Base-by-base conservation (phyloP, 1,140 invertebrate species). In the Leptonema lineaticorne region DNA sequence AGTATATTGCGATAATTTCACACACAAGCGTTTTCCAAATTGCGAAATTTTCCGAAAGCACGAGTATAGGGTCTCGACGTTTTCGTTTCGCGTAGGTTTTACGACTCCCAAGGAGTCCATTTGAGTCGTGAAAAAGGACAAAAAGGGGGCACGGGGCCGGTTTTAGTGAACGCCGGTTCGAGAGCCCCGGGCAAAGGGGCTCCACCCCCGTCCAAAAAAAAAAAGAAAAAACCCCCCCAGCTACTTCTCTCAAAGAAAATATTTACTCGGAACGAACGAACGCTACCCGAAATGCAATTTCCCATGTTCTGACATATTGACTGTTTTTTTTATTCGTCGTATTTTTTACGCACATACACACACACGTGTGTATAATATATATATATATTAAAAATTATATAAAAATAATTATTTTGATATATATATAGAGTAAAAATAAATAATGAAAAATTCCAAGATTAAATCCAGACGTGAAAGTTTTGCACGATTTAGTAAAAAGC, bases 251-350 rank as follows among this genome's bases (percentile, higher is more conserved):
- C 14, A n/a, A 30, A 41, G 53, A 41, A 70, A 70, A 70, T 70
- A 70, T 70, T 70, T 70, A 60, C 64, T n/a, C 50, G 9, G 28
- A 45, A 60, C 30, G 41, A 57, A 14, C 58, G 57, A 5, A 37
- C n/a, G n/a, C n/a, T n/a, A n/a, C n/a, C 14, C 48, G 7, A 69
- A 64, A 56, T 70, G 69, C 65, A 70, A 70, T 70, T 70, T 70
- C 41, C 37, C 64, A 46, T 58, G 59, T 22, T 57, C 60, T 64
- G 69, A 70, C 69, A 70, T 70, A 70, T 70, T 70, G 69, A 60
- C 63, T 70, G 65, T 70, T 57, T 60, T n/a, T n/a, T n/a, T n/a
- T n/a, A n/a, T n/a, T n/a, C n/a, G n/a, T n/a, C n/a, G n/a, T n/a
- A n/a, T n/a, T n/a, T n/a, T n/a, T n/a, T n/a, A n/a, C n/a, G n/a